Conservation (phyloP, 2,113 vertebrate genomes). For the Alces alces region DNA sequence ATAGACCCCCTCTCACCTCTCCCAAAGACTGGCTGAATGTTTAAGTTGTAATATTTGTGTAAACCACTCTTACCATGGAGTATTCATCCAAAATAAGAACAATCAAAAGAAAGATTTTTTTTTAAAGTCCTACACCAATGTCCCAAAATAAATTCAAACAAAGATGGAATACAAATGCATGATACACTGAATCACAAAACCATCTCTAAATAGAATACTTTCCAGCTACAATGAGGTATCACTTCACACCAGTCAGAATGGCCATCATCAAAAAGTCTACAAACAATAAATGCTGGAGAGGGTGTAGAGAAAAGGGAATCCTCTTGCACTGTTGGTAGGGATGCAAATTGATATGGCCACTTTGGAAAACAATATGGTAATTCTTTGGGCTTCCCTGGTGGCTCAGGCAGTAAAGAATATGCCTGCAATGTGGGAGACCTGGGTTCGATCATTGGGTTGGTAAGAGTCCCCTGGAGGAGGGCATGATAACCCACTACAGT, state of each 20-base stretch:
- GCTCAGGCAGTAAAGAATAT: background rate
- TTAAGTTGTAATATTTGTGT: background rate
- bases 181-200: slow-evolving; percentile 14
- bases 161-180: background rate
- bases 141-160: background rate
- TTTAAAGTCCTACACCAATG: background rate
- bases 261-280: background rate
- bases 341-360: background rate
- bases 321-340: background rate
- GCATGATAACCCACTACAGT: background rate
- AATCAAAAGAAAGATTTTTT: background rate
- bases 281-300: background rate
- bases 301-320: background rate
- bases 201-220: slow-evolving; percentile 29
- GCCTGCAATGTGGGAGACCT: background rate
- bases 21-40: background rate
- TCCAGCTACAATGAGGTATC: background rate
- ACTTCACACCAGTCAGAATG: background rate
- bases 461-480: background rate
- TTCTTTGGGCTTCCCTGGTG: background rate
- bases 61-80: background rate
- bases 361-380: background rate
- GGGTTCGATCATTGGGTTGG: background rate
- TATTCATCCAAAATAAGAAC: background rate
- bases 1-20: background rate